Base-by-base conservation (phyloP, 2,113 vertebrate genomes). In the Notothenia coriiceps region DNA sequence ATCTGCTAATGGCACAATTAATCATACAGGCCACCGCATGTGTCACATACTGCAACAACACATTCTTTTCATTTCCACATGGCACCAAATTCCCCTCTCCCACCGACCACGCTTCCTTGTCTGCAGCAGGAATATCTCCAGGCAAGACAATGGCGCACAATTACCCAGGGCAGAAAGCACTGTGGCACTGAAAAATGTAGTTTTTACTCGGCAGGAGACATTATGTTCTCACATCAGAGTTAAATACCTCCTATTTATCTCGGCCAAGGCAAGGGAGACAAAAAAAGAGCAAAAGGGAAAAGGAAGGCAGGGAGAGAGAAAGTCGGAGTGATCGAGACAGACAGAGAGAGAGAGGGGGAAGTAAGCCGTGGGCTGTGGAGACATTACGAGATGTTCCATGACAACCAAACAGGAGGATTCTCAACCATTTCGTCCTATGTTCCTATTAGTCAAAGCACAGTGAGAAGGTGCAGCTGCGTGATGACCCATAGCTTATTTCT, bases 151-250 rank as follows among this genome's bases (percentile, higher is more conserved):
- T 89, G 74, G 71, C 46, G 70, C 88, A 89, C 91, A 93, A 93
- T 94, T 91, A 93, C 90, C 89, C 83, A 9, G 71, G 87, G 90
- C 86, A 90, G 86, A 92, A 91, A 86, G 88, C 81, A 51, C 74
- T 29, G 82, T 93, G 93, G 92, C 93, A 93, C 71, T 94, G 93
- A 94, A 88, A 93, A 94, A 95, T 94, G 93, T 89, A 90, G 91
- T 89, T 94, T 93, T 92, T 87, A 92, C 85, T 79, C 86, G 87
- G 86, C 85, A 85, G 82, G 90, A 91, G 79, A 92, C 91, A 93
- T 83, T 91, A 91, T 86, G 88, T 88, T 90, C 89, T 92, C 88
- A 86, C 90, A 92, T 94, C 87, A 89, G 83, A 79, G 76, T 85
- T 93, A 92, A 93, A 92, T 89, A 90, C 90, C 80, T 88, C 84